phyloP scores from a whole-genome alignment of 2,888 invertebrate genomes.

The Leptopilina drosophilae region DNA sequence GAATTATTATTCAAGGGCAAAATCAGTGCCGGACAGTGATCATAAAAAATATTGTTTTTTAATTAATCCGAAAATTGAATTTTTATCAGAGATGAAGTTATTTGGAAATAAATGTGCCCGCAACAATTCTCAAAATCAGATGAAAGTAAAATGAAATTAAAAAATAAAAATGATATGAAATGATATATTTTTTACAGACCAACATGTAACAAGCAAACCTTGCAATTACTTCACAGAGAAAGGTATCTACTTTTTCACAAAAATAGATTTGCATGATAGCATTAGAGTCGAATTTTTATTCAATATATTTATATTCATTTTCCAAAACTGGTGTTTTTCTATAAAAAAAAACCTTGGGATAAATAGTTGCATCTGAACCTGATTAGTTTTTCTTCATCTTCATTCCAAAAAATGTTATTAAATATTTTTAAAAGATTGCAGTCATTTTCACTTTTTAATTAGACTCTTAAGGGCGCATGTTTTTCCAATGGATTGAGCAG shows the following conservation, averaged over 20 bases:
- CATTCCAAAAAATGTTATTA: too few relatives aligned
- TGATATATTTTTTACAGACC: slow-evolving; percentile 76
- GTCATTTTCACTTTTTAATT: too few relatives aligned
- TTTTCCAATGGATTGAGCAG: too few relatives aligned
- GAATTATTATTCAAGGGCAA: too few relatives aligned
- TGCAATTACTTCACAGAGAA: slow-evolving; percentile 79
- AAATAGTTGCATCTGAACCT: not conserved
- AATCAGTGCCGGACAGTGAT: too few relatives aligned
- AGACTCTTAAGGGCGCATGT: too few relatives aligned
- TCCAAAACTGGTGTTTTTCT: not conserved
- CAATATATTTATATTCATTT: not conserved
- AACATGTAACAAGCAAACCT: slow-evolving; percentile 74
- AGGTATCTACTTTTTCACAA: slow-evolving; percentile 76
- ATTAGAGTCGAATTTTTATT: slow-evolving; percentile 47
- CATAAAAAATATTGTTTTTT: too few relatives aligned
- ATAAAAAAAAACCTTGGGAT: not conserved
- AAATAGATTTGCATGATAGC: slow-evolving; percentile 61
- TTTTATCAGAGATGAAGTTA: too few relatives aligned
- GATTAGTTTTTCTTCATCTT: not conserved
- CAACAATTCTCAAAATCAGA: too few relatives aligned
- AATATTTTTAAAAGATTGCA: too few relatives aligned
- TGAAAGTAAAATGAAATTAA: not conserved
- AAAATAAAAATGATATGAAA: not conserved
- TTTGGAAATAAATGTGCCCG: too few relatives aligned
- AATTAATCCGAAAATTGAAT: too few relatives aligned